A percentile compares a stretch with the other conserved stretches of the same genome.
These are phyloP conservation scores for Megatriorchis doriae DNA, from an alignment of 2,113 vertebrate species.

Conservation along the genomic window DNA sequence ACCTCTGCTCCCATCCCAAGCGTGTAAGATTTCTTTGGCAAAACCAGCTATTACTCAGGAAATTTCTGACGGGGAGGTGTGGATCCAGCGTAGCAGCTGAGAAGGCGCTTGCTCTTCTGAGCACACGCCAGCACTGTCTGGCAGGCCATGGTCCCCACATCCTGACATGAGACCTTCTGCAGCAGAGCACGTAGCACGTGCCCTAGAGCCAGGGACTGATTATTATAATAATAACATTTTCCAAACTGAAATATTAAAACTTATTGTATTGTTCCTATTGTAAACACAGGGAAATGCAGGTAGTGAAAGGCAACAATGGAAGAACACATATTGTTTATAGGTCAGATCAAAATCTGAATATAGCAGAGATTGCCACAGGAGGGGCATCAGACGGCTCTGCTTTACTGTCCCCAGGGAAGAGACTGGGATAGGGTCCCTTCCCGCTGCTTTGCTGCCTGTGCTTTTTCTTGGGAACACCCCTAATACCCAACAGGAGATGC, in stretches of 20 bases:
- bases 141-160: neutral
- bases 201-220: neutral
- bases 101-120: neutral
- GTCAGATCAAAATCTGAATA: neutral
- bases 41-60: neutral
- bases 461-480: neutral
- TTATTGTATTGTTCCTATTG: neutral
- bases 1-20: neutral
- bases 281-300: neutral
- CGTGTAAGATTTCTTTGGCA: neutral
- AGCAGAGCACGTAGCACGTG: neutral
- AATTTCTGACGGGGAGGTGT: neutral
- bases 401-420: neutral
- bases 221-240: neutral
- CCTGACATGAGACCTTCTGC: neutral
- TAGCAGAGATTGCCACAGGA: neutral
- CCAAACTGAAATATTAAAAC: neutral
- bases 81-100: neutral
- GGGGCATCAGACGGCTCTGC: neutral
- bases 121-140: accelerated
- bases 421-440: neutral
- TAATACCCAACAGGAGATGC: neutral
- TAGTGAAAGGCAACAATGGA: neutral
- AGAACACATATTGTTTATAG: neutral
- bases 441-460: neutral